phyloP scores from a whole-genome alignment of 1,140 invertebrate genomes.

The Lucilia sericata region DNA sequence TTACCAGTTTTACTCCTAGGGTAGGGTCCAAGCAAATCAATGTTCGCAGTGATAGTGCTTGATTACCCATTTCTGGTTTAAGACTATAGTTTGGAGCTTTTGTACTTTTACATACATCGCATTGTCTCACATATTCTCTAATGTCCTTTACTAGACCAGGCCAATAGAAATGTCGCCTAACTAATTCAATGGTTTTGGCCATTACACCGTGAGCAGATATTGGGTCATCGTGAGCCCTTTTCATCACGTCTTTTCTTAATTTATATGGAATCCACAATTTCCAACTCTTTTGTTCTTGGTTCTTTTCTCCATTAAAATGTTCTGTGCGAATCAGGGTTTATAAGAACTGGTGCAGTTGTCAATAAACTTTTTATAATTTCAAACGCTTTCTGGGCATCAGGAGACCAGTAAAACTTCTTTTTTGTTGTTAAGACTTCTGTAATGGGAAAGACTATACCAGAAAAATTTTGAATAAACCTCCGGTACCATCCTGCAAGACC shows the following conservation, averaged over 20 bases:
- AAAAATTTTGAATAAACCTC: background rate
- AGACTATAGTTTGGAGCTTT: constrained; percentile 24
- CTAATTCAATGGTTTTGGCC: constrained; percentile 37
- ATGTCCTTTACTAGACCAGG: constrained; percentile 21
- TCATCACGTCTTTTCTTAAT: background rate
- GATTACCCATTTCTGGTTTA: background rate
- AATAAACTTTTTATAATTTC: background rate
- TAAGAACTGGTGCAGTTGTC: background rate
- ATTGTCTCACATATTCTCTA: constrained; percentile 9
- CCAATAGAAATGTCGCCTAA: constrained; percentile 38
- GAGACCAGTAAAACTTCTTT: constrained; percentile 10
- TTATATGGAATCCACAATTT: background rate
- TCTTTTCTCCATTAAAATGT: background rate
- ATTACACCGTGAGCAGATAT: constrained; percentile 37
- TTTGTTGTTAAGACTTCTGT: constrained; percentile 18
- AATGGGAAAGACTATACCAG: constrained; percentile 11
- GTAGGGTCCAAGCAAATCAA: constrained; percentile 8
- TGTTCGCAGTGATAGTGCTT: background rate
- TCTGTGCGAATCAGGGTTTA: constrained; percentile 27
- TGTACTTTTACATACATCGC: background rate
- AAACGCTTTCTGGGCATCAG: background rate
- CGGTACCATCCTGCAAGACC: background rate
- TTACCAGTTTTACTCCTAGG: constrained; percentile 7
- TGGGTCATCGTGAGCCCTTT: background rate
- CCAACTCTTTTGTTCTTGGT: constrained; percentile 2